A percentile compares a stretch with the other conserved stretches of the same genome.
Evolutionary conservation across 2,888 invertebrate species (phyloP).

Genomic region (Neoascia interrupta): DNA sequence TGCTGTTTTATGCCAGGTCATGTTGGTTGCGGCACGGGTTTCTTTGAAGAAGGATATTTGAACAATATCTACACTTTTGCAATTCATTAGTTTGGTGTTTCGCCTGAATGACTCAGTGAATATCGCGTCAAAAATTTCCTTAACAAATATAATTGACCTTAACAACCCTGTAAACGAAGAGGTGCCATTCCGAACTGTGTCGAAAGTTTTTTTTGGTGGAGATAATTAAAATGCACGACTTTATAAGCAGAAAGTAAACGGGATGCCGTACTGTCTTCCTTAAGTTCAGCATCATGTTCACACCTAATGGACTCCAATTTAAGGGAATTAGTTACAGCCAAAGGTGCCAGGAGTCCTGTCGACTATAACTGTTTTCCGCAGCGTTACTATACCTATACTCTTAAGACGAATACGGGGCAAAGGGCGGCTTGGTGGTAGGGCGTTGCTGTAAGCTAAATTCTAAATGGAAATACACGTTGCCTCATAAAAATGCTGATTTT

Average conservation of each 20-base stretch:
- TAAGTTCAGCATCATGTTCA: constrained; percentile 64
- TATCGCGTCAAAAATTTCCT: constrained; percentile 14
- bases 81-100: too few species aligned
- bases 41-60: constrained; percentile 11
- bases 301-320: constrained; percentile 68
- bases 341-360: constrained; percentile 64
- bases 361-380: constrained; percentile 25
- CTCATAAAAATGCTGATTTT: constrained; percentile 68
- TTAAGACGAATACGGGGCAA: not conserved
- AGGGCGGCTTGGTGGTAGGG: not conserved
- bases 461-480: constrained; percentile 51
- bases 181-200: not conserved
- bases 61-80: constrained; percentile 24
- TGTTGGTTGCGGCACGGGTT: too few species aligned
- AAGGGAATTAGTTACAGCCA: constrained; percentile 60
- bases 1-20: not conserved
- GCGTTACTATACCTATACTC: not conserved
- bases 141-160: not conserved
- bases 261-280: constrained; percentile 23
- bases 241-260: constrained; percentile 50
- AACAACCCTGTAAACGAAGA: not conserved
- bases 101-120: constrained; percentile 48
- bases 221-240: constrained; percentile 67
- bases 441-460: constrained; percentile 48
- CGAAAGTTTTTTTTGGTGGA: constrained; percentile 27